phyloP scores from a whole-genome alignment of 1,140 invertebrate genomes.

The Melitaea cinxia region DNA sequence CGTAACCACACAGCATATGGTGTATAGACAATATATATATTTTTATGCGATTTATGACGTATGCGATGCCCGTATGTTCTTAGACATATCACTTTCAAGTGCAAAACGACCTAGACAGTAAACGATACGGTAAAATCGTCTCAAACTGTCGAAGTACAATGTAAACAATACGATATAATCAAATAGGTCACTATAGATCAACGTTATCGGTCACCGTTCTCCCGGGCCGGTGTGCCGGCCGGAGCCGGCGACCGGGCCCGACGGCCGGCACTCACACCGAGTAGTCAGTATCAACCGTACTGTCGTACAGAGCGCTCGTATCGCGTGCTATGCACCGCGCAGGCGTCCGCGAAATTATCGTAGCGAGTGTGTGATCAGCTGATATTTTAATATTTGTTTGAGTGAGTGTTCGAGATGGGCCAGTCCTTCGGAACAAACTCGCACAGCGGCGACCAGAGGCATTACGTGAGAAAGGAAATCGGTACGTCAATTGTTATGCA shows the following conservation, averaged over 20 bases:
- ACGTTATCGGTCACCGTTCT: slow-evolving; percentile 60
- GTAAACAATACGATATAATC: slow-evolving; percentile 39
- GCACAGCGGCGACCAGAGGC: slow-evolving; percentile 62
- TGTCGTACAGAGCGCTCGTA: slow-evolving; percentile 45
- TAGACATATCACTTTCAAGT: not conserved
- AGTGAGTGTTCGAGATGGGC: slow-evolving; percentile 56
- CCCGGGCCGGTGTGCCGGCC: no score
- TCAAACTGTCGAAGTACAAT: slow-evolving; percentile 17
- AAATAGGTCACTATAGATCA: slow-evolving; percentile 48
- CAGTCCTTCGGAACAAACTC: slow-evolving; percentile 71
- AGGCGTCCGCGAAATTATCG: slow-evolving; percentile 40
- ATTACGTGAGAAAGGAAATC: slow-evolving; percentile 69
- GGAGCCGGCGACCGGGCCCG: slow-evolving; percentile 5
- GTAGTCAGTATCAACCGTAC: slow-evolving; percentile 46
- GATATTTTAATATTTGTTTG: slow-evolving; percentile 44
- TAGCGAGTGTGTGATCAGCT: slow-evolving; percentile 48
- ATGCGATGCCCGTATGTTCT: no score
- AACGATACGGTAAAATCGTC: slow-evolving; percentile 10
- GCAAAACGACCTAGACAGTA: slow-evolving; percentile 29
- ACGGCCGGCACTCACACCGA: slow-evolving; percentile 22
- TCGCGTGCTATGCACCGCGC: slow-evolving; percentile 44
- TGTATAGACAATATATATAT: no score
- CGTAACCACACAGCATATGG: no score
- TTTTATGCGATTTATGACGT: no score
- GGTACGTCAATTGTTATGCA: slow-evolving; percentile 45